phyloP scores from a whole-genome alignment of 2,113 vertebrate species.

The Tenebrosternarchus preto region DNA sequence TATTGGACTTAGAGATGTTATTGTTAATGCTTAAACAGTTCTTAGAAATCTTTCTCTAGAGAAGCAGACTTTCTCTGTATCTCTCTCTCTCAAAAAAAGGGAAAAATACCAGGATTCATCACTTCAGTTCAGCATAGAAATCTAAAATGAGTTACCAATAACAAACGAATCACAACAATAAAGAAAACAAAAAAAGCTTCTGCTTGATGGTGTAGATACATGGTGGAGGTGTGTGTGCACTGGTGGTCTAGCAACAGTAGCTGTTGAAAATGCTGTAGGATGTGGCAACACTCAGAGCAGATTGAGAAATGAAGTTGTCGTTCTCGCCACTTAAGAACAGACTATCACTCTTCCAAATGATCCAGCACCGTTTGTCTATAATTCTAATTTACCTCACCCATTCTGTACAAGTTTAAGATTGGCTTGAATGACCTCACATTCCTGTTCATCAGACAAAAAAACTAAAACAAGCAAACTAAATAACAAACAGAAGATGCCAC shows the following conservation, averaged over 20 bases:
- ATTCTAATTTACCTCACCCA: constrained; percentile 33
- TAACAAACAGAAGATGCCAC: too few species aligned
- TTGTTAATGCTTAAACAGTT: constrained; percentile 70
- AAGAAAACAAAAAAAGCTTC: constrained; percentile 31
- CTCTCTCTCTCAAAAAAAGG: constrained; percentile 33
- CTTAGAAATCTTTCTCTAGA: constrained; percentile 72
- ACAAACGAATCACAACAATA: constrained; percentile 53
- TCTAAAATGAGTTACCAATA: constrained; percentile 50
- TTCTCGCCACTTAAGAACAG: too few species aligned
- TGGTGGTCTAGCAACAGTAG: constrained; percentile 26
- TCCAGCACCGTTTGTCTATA: constrained; percentile 21
- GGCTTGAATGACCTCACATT: constrained; percentile 3
- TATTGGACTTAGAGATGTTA: constrained; percentile 54
- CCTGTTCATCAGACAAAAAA: constrained; percentile 20
- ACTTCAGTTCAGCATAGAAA: constrained; percentile 50
- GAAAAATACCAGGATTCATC: constrained; percentile 42
- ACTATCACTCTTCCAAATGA: constrained; percentile 22
- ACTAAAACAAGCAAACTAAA: not conserved
- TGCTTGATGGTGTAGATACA: constrained; percentile 34
- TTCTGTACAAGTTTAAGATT: constrained; percentile 43
- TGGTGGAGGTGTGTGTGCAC: constrained; percentile 38
- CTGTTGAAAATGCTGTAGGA: constrained; percentile 31
- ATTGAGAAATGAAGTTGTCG: constrained; percentile 32
- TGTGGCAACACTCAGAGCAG: constrained; percentile 36
- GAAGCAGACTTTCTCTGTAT: constrained; percentile 47